phyloP scores from a whole-genome alignment of 1,140 invertebrate species.

The Lepidurus packardi region DNA sequence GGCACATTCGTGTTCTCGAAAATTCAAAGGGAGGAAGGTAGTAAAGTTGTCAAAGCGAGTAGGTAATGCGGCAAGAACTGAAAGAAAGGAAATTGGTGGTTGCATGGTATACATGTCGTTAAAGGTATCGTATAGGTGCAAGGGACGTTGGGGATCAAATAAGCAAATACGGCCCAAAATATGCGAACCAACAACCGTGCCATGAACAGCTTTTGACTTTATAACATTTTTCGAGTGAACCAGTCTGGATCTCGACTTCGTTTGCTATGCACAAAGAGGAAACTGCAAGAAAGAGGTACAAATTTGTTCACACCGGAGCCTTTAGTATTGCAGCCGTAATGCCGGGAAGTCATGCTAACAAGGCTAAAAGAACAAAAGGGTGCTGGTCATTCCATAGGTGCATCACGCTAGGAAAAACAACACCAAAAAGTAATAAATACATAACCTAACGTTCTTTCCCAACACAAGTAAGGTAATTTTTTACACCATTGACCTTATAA shows the following conservation, averaged over 20 bases:
- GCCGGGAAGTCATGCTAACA: background rate
- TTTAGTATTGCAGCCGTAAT: background rate
- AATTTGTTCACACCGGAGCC: background rate
- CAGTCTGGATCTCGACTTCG: background rate
- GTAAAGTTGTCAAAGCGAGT: background rate
- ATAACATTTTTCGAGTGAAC: background rate
- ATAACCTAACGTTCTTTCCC: no score
- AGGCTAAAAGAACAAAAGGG: background rate
- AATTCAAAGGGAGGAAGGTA: background rate
- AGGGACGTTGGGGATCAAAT: background rate
- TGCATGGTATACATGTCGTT: background rate
- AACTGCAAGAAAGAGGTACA: background rate
- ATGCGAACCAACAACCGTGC: background rate
- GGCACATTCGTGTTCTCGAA: background rate
- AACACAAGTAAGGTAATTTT: no score
- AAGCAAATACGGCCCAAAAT: background rate
- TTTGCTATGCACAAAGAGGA: background rate
- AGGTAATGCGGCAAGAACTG: background rate
- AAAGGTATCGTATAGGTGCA: background rate
- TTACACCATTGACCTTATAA: no score
- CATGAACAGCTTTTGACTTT: constrained; percentile 1
- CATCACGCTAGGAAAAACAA: no score
- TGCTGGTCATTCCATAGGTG: no score
- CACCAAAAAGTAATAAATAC: no score
- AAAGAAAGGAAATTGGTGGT: background rate